Evolutionary conservation across 2,888 invertebrate species (phyloP).

Genomic region (Hirtodrosophila cameraria): DNA sequence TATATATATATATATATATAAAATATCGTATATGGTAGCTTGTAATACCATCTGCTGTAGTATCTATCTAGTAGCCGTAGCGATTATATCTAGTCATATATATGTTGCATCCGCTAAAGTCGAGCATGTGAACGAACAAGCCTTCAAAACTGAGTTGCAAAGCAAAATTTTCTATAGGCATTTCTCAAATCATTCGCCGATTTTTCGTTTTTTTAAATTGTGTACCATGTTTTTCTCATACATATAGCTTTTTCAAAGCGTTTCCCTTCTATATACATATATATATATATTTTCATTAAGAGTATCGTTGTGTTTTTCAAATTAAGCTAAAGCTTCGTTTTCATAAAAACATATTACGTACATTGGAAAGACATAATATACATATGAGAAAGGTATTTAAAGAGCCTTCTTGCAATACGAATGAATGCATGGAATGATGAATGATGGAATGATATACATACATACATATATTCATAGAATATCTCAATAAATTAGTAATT

Average conservation of each 20-base stretch:
- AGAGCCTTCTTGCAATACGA: constrained; percentile 25
- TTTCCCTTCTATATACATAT: too few species aligned
- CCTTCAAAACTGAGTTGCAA: constrained; percentile 70
- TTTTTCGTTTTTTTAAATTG: constrained; percentile 16
- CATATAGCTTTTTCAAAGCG: neutral
- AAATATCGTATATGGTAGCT: constrained; percentile 33
- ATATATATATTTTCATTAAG: too few species aligned
- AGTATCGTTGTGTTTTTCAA: constrained; percentile 4
- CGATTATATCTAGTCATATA: constrained; percentile 70
- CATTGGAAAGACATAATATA: constrained; percentile 53
- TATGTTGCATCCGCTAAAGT: constrained; percentile 64
- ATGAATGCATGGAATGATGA: constrained; percentile 17
- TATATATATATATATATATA: constrained; percentile 52
- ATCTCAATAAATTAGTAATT: constrained; percentile 72
- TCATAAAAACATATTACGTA: constrained; percentile 9
- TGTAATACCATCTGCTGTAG: constrained; percentile 22
- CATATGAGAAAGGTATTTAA: constrained; percentile 8
- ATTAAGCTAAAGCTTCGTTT: constrained; percentile 38
- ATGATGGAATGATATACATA: constrained; percentile 29
- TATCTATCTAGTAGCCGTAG: constrained; percentile 52
- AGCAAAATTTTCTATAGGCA: constrained; percentile 63
- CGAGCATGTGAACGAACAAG: constrained; percentile 15
- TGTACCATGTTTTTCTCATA: constrained; percentile 18
- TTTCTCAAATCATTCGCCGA: constrained; percentile 23
- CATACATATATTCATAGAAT: constrained; percentile 66